A percentile compares a stretch with the other conserved stretches of the same genome.
Evolutionary conservation across 2,888 invertebrate genomes (phyloP).

Genomic region (Leptopterna dolabrata): DNA sequence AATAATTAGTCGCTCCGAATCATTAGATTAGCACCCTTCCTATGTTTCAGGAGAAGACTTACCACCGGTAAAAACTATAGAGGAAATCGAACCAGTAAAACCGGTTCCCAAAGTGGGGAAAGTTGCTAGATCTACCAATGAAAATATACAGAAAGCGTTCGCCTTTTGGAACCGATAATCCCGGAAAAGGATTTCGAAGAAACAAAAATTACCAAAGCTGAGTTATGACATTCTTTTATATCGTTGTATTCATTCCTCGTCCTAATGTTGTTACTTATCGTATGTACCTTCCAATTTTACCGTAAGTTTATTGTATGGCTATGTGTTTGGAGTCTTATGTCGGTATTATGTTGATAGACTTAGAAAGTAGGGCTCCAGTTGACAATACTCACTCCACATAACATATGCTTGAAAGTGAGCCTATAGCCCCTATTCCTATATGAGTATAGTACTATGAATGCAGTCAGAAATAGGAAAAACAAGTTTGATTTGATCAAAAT

Average conservation of each 20-base stretch:
- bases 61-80: background rate
- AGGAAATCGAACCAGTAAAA: slow-evolving; percentile 1
- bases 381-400: too few relatives aligned
- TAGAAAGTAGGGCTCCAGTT: too few relatives aligned
- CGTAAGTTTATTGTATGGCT: too few relatives aligned
- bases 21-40: background rate
- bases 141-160: slow-evolving; percentile 67
- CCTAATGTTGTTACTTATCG: background rate
- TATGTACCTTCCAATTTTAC: background rate
- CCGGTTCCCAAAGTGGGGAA: slow-evolving; percentile 35
- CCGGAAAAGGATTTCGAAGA: background rate
- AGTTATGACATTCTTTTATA: background rate
- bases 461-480: too few relatives aligned
- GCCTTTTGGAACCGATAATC: slow-evolving; percentile 68
- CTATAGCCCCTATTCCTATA: too few relatives aligned
- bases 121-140: slow-evolving; percentile 51
- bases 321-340: background rate
- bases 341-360: too few relatives aligned
- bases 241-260: background rate
- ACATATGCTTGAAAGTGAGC: too few relatives aligned
- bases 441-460: too few relatives aligned
- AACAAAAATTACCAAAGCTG: background rate
- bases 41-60: slow-evolving; percentile 6
- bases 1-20: background rate
- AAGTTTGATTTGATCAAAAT: too few relatives aligned